A percentile compares a stretch with the other conserved stretches of the same genome.
Conservation (phyloP, 2,113 vertebrate genomes). For the Brienomyrus brachyistius region DNA sequence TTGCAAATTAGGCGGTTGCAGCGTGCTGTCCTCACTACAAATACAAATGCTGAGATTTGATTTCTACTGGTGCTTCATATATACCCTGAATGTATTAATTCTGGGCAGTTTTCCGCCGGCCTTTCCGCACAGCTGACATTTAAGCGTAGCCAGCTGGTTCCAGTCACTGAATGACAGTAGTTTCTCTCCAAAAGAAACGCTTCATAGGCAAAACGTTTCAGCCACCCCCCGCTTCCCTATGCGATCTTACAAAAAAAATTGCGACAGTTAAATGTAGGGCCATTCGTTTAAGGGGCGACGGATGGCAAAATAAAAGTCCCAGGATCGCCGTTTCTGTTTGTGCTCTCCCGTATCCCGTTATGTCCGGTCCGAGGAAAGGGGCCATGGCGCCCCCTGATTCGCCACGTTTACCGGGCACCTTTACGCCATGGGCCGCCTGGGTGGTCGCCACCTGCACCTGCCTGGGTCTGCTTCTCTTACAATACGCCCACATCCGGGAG, state of each 20-base stretch:
- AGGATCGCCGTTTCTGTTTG: not conserved
- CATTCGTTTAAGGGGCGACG: not conserved
- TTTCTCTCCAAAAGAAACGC: not conserved
- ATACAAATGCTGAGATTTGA: not conserved
- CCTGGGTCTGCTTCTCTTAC: conserved; percentile 23
- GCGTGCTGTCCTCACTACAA: not conserved
- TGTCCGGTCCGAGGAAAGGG: not conserved
- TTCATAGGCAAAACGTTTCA: not conserved
- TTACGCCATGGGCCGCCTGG: conserved; percentile 7
- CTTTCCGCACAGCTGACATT: not conserved
- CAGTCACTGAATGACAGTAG: not conserved
- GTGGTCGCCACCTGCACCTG: conserved; percentile 23
- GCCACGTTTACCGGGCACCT: not conserved
- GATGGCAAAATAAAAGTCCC: not conserved
- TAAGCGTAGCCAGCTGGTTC: not conserved
- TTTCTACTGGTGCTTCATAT: not conserved
- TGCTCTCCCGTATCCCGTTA: not conserved
- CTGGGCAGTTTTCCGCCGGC: not conserved
- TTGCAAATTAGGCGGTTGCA: not conserved
- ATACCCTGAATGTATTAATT: not conserved
- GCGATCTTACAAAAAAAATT: not conserved
- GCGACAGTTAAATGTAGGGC: not conserved
- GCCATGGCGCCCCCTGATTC: not conserved
- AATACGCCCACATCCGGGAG: conserved; percentile 25
- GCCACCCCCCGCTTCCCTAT: not conserved